Base-by-base conservation (phyloP, 2,113 vertebrate genomes). In the Ailuropoda melanoleuca region DNA sequence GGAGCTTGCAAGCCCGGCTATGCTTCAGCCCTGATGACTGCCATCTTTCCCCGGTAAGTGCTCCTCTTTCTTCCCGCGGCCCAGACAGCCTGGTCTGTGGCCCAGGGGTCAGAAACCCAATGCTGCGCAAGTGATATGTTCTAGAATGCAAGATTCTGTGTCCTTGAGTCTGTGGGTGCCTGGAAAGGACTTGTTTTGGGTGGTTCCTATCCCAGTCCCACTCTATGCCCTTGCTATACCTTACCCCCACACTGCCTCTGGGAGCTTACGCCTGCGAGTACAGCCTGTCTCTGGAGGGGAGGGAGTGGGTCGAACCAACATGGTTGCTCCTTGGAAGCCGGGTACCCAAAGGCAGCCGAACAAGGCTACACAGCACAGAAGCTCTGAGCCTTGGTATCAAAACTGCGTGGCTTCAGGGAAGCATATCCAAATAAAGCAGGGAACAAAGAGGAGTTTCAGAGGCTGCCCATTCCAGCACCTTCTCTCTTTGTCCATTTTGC, bases 31-130 rank as follows among this genome's bases (percentile, higher is more conserved):
- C 99, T 99, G 98, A 99, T 99, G 99, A 99, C 99, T 55, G 98
- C 99, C 98, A 99, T 99, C 99, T 99, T 99, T 97, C 99, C 99
- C 94, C 99, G 99, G 99, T 99, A 99, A 99, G 99, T 98, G 88
- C 86, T 88, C 14, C 64, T 48, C 21, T 37, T 60, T 68, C 31
- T 34, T 68, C 23, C 58, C 0, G 0, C 62, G 17, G 31, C n/a
- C 53, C 43, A 15, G 24, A 48, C 3, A 18, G 23, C 34, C 48
- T 4, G 13, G 81, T 8, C 39, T n/a, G 0, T 5, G 46, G 8
- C 19, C 62, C 5, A 9, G 6, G 8, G 48, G 4, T 60, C 34
- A 37, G 81, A 93, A 81, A 48, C n/a, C 12, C 46, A 24, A 34
- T 18, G 64, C 18, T 23, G 56, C 26, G 1, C n/a, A 1, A 23